Evolutionary conservation across 92 coral and sea anemone species (phyloP), one percentile per base, ranked within the genome.

Genomic region (Pocillopora grandis): DNA sequence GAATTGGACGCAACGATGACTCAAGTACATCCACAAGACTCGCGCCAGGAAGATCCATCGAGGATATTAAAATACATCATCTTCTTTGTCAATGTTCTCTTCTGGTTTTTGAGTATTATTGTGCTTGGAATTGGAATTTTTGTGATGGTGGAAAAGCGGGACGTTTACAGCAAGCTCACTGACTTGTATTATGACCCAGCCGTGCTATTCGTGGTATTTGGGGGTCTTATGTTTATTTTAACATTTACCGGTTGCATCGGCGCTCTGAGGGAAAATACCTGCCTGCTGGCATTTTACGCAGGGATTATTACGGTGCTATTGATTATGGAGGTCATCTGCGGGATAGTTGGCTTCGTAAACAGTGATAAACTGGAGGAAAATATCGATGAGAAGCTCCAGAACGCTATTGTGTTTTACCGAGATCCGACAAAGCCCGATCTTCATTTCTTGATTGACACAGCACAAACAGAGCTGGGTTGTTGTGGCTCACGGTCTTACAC

Each of bases 241-340:
- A 94, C 99, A 0, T 94, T 96, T 72, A 88, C 95, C 35, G 99
- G 99, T 2, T 95, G 98, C 17, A 86, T 92, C 12, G 99, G 99
- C 18, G 94, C 99, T 12, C 82, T 96, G 42, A 93, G 99, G 5
- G 99, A 96, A 82, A 96, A 96, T 66, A 91, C 90, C 52, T 94
- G 96, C 67, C 94, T 96, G 18, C 87, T 96, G 31, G 73, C 84
- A 0, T 35, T 94, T 74, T 94, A 90, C 67, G 87, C 81, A 2
- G 93, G 79, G 15, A 81, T 80, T 20, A 81, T 94, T 5, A 84
- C 79, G 9, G 35, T 89, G 62, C 90, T 96, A 27, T 76, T 96
- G 16, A 73, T 90, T 15, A 23, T 90, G 16, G 87, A 95, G 52
- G 23, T 92, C 31, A 73, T 91, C 7, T 78, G 87, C 15, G 99